A percentile compares a stretch with the other conserved stretches of the same genome.
phyloP scores from a whole-genome alignment of 2,888 invertebrate genomes.

The Drosophila planitibia region DNA sequence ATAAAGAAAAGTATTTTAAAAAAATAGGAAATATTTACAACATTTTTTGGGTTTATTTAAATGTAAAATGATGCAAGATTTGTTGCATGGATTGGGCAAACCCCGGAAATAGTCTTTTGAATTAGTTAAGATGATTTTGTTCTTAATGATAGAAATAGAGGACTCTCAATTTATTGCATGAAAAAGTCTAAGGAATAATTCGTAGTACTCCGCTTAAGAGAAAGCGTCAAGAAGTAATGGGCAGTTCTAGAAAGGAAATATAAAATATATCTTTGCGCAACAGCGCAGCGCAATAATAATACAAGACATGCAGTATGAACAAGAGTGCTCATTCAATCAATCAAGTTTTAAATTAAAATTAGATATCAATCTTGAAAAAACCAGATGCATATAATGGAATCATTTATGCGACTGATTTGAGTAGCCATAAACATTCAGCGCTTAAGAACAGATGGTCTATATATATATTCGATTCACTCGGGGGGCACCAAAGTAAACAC shows the following conservation, averaged over 20 bases:
- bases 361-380: neutral
- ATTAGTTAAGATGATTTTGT: too few relatives aligned
- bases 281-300: neutral
- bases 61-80: neutral
- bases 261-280: neutral
- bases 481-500: conserved; percentile 17
- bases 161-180: neutral
- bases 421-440: neutral
- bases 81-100: neutral
- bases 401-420: conserved; percentile 12
- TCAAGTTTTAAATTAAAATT: neutral
- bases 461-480: conserved; percentile 34
- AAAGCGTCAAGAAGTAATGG: neutral
- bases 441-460: conserved; percentile 10
- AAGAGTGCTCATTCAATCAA: neutral
- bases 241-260: neutral
- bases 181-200: neutral
- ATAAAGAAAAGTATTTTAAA: neutral
- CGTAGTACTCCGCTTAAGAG: neutral
- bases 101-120: too few relatives aligned
- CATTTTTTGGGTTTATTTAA: too few relatives aligned
- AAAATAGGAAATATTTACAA: neutral
- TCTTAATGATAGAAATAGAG: neutral
- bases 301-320: neutral
- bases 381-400: conserved; percentile 8